Percentiles rank a stretch among this genome's conserved stretches.
Conservation (phyloP, 2,888 invertebrate species). For the Pycnomerus fuliginosus region DNA sequence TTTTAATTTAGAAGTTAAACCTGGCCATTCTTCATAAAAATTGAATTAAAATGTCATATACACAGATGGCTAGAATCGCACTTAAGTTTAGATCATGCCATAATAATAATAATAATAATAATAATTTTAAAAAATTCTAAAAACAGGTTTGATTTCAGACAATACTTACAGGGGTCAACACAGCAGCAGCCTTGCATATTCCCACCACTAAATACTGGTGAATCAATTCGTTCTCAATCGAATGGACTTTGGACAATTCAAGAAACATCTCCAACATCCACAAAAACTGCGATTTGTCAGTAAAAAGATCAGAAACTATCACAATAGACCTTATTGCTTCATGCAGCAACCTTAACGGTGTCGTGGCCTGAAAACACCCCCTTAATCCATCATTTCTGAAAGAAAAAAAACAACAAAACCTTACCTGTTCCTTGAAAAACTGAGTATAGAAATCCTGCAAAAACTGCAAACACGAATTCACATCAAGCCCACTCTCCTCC, state of each 20-base stretch:
- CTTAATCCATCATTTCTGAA: constrained; percentile 7
- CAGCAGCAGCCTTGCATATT: constrained; percentile 67
- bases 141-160: background rate
- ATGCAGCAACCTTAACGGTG: constrained; percentile 54
- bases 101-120: too few species aligned
- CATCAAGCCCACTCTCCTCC: constrained; percentile 70
- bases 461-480: constrained; percentile 90
- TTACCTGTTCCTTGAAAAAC: constrained; percentile 57
- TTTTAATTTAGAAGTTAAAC: too few species aligned
- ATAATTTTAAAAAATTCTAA: too few species aligned
- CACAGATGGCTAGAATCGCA: too few species aligned
- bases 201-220: constrained; percentile 70
- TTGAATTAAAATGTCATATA: background rate
- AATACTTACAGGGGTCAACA: constrained; percentile 59
- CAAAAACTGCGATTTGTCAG: constrained; percentile 72
- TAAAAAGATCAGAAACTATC: constrained; percentile 74
- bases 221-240: constrained; percentile 72
- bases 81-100: too few species aligned
- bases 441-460: constrained; percentile 88
- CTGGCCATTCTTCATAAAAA: too few species aligned
- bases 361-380: constrained; percentile 44
- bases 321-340: constrained; percentile 67
- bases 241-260: constrained; percentile 64
- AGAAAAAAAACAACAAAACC: constrained; percentile 4
- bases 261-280: constrained; percentile 76